Percentiles rank a stretch among this genome's conserved stretches.
Evolutionary conservation across 2,113 vertebrate species (phyloP).

Genomic region (Numida meleagris): DNA sequence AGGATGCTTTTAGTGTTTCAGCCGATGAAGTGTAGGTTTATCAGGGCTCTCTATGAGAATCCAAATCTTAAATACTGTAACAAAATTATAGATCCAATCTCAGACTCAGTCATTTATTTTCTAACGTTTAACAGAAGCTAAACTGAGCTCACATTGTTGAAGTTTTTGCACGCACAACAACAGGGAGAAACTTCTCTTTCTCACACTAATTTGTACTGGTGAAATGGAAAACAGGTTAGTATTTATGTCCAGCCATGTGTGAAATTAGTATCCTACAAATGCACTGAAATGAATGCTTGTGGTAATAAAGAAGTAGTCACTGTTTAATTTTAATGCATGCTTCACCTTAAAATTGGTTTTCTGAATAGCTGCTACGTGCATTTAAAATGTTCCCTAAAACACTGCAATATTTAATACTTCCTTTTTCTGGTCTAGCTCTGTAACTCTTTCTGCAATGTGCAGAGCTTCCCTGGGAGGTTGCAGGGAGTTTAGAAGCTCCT

Average conservation of each 20-base stretch:
- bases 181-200: constrained; percentile 28
- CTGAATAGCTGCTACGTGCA: constrained; percentile 21
- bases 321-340: constrained; percentile 68
- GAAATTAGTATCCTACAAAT: constrained; percentile 72
- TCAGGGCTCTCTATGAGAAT: not conserved
- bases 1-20: not conserved
- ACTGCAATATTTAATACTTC: constrained; percentile 40
- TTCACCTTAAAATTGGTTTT: constrained; percentile 62
- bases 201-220: constrained; percentile 40
- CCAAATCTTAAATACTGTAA: not conserved
- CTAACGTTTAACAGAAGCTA: not conserved
- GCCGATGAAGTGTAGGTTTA: constrained; percentile 1
- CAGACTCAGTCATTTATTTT: not conserved
- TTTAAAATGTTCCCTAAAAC: constrained; percentile 35
- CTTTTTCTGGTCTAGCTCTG: not conserved
- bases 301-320: constrained; percentile 64
- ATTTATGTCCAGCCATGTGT: constrained; percentile 68
- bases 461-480: not conserved
- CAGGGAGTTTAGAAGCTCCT: not conserved
- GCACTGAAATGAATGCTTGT: constrained; percentile 52
- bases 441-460: constrained; percentile 23
- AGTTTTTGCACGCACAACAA: not conserved
- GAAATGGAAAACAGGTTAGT: constrained; percentile 66
- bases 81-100: not conserved
- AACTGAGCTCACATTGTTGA: not conserved